phyloP scores from a whole-genome alignment of 2,113 vertebrate species.

The Otus sunia region DNA sequence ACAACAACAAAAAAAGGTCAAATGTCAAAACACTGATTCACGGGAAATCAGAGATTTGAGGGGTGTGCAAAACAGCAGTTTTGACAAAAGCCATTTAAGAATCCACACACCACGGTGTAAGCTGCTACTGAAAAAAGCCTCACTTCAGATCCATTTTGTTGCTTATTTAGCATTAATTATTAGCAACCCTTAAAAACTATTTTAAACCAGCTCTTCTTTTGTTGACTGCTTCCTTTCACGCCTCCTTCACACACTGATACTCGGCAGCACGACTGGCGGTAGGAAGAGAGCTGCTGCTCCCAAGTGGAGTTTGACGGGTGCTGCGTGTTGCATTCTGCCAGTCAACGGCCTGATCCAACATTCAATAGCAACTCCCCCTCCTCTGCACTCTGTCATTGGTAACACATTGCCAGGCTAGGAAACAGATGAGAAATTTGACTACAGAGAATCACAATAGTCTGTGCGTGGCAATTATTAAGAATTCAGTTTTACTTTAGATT shows the following conservation, averaged over 20 bases:
- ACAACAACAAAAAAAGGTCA: neutral
- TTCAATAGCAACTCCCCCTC: neutral
- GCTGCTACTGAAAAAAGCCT: neutral
- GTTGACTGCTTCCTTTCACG: neutral
- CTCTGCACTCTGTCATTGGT: neutral
- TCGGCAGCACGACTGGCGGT: neutral
- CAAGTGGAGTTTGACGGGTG: neutral
- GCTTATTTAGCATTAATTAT: neutral
- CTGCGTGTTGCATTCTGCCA: neutral
- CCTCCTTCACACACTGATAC: neutral
- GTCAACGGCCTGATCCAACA: neutral
- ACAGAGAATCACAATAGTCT: neutral
- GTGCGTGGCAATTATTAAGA: neutral
- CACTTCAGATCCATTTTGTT: neutral
- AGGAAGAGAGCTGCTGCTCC: conserved; percentile 50
- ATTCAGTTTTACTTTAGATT: neutral
- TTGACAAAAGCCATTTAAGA: neutral
- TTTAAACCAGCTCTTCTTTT: neutral
- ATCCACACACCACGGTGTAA: neutral
- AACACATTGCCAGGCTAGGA: neutral
- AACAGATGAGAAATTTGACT: neutral
- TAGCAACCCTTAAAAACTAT: neutral
- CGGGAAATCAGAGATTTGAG: neutral
- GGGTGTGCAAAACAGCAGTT: neutral
- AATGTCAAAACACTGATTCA: neutral